Evolutionary conservation across 2,113 vertebrate genomes (phyloP).

Genomic region (Anoplopoma fimbria): DNA sequence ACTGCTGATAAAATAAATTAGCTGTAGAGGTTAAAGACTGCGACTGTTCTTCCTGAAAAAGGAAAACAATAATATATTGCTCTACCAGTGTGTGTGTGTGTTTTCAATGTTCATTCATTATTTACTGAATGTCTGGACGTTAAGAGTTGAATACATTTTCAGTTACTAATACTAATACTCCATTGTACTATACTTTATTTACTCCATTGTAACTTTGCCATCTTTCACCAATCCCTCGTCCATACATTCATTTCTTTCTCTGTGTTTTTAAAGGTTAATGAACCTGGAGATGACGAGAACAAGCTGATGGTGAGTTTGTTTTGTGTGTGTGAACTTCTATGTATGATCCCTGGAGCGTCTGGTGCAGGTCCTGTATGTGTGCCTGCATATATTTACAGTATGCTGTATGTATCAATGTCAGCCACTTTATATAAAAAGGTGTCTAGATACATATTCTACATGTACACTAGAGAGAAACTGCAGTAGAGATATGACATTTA

Average conservation of each 20-base stretch:
- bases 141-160: too few species aligned
- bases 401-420: neutral
- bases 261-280: slow-evolving; percentile 60
- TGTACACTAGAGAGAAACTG: neutral
- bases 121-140: neutral
- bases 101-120: neutral
- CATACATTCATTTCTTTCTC: slow-evolving; percentile 9
- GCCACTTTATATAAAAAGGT: neutral
- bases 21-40: neutral
- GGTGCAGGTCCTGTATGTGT: neutral
- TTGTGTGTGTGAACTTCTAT: neutral
- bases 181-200: too few species aligned
- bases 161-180: too few species aligned
- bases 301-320: slow-evolving; percentile 76
- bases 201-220: too few species aligned
- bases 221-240: neutral
- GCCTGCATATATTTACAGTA: neutral
- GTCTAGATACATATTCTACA: neutral
- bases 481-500: neutral
- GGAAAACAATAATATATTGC: neutral
- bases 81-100: neutral
- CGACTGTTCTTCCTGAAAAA: neutral
- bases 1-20: neutral
- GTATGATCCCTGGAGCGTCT: neutral
- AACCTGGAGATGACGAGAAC: slow-evolving; percentile 73